A percentile compares a stretch with the other conserved stretches of the same genome.
These are phyloP conservation scores for Synergus gifuensis DNA, from an alignment of 2,888 invertebrate species.

Conservation along the genomic window DNA sequence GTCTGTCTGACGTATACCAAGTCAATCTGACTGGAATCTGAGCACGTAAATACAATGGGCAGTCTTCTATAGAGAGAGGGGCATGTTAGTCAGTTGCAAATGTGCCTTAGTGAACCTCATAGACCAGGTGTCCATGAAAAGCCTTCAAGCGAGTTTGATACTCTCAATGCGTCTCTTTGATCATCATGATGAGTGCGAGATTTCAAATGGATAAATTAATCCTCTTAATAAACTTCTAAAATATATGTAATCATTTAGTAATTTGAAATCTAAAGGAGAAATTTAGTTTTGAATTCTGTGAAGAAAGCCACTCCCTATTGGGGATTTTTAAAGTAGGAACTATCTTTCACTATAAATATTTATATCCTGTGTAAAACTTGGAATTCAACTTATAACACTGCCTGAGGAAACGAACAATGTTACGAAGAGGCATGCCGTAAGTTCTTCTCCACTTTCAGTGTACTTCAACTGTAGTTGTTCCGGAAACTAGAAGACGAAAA, in stretches of 20 bases:
- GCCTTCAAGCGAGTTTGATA: neutral
- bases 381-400: constrained; percentile 38
- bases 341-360: constrained; percentile 29
- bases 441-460: constrained; percentile 29
- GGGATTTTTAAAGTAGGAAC: neutral
- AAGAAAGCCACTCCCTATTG: neutral
- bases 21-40: constrained; percentile 46
- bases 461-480: constrained; percentile 34
- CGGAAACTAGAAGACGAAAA: constrained; percentile 31
- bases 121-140: neutral
- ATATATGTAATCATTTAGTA: neutral
- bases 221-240: neutral
- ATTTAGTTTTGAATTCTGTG: neutral
- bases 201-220: constrained; percentile 5
- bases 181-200: neutral
- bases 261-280: neutral
- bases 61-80: constrained; percentile 13
- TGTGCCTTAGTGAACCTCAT: neutral
- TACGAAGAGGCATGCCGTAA: constrained; percentile 30
- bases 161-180: neutral
- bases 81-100: constrained; percentile 24
- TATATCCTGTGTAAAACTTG: constrained; percentile 38
- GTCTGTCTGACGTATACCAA: constrained; percentile 44
- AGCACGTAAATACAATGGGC: constrained; percentile 22
- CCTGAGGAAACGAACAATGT: constrained; percentile 25